Evolutionary conservation across 2,113 vertebrate species (phyloP).

Genomic region (Vombatus ursinus): DNA sequence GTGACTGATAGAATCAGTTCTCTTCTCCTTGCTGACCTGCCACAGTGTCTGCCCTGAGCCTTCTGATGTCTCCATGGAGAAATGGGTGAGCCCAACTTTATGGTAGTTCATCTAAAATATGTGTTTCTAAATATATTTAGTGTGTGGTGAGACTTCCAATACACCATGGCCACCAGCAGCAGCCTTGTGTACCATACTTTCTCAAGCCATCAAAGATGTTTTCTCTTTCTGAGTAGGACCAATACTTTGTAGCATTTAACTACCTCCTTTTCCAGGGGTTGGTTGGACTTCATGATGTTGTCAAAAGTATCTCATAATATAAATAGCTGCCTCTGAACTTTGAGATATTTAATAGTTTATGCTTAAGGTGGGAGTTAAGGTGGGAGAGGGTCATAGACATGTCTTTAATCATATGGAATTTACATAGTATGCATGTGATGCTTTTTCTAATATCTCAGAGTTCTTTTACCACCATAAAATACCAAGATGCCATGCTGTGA

Average conservation of each 20-base stretch:
- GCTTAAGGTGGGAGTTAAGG: neutral
- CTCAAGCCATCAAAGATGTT: neutral
- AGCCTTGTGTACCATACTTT: neutral
- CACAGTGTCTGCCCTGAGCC: neutral
- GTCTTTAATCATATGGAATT: neutral
- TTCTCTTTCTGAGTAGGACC: neutral
- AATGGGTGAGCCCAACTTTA: slow-evolving; percentile 5
- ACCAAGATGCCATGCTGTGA: neutral
- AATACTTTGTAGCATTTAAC: neutral
- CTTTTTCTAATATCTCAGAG: neutral
- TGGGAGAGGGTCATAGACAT: neutral
- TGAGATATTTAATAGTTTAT: neutral
- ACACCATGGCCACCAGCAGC: neutral
- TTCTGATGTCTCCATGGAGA: slow-evolving; percentile 11
- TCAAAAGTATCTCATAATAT: neutral
- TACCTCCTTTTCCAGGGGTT: slow-evolving; percentile 3
- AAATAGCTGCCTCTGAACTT: slow-evolving; percentile 18
- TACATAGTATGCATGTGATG: neutral
- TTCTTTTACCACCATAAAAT: neutral
- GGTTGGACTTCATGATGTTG: neutral
- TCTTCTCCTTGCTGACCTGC: neutral
- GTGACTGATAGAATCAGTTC: neutral
- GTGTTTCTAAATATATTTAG: slow-evolving; percentile 25
- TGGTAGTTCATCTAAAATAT: slow-evolving; percentile 11
- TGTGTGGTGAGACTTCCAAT: neutral